These are phyloP conservation scores for Hyphantria cunea DNA, from an alignment of 1,140 invertebrate genomes.

Conservation along the genomic window DNA sequence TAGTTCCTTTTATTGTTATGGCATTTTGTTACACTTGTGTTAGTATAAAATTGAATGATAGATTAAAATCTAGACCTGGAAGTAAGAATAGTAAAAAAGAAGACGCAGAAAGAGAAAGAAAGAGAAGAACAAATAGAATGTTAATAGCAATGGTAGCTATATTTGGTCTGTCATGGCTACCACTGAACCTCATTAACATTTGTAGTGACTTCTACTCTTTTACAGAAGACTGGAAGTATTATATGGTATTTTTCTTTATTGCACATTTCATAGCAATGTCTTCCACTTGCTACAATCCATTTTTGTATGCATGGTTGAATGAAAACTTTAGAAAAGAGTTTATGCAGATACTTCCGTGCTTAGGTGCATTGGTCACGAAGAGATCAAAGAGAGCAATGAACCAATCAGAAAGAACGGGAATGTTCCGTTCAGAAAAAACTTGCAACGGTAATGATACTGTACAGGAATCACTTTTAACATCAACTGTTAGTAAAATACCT, in stretches of 20 bases:
- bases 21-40: slow-evolving; percentile 96
- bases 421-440: slow-evolving; percentile 83
- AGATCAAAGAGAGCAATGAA: slow-evolving; percentile 65
- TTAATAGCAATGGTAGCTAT: slow-evolving; percentile 98
- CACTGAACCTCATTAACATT: slow-evolving; percentile 94
- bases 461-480: slow-evolving; percentile 85
- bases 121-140: slow-evolving; percentile 95
- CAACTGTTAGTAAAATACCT: slow-evolving; percentile 64
- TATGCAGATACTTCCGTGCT: slow-evolving; percentile 89
- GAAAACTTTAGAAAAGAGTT: slow-evolving; percentile 99
- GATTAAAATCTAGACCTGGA: slow-evolving; percentile 89
- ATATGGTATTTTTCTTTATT: slow-evolving; percentile 92
- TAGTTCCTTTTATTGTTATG: slow-evolving; percentile 96
- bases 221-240: slow-evolving; percentile 89
- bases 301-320: slow-evolving; percentile 97
- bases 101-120: slow-evolving; percentile 88
- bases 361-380: slow-evolving; percentile 78
- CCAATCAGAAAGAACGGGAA: slow-evolving; percentile 69
- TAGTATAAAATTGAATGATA: slow-evolving; percentile 92
- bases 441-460: slow-evolving; percentile 89
- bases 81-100: slow-evolving; percentile 90
- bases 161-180: slow-evolving; percentile 97
- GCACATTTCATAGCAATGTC: slow-evolving; percentile 98
- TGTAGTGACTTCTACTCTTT: slow-evolving; percentile 90
- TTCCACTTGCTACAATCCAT: slow-evolving; percentile 97